Conservation (phyloP, 2,797 vertebrate species). For the Eulemur rubriventer region DNA sequence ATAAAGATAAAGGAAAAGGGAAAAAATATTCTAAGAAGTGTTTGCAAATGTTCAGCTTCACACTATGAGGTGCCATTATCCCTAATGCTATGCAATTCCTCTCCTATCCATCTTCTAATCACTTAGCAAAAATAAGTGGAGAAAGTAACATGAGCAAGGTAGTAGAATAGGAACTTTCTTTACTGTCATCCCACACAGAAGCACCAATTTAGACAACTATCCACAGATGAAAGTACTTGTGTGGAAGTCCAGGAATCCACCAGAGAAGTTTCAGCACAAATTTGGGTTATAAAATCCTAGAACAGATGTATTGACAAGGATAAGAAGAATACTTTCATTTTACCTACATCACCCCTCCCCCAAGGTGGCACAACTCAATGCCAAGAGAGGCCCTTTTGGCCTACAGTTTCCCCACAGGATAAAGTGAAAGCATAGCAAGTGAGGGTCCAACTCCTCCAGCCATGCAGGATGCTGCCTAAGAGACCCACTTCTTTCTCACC, state of each 20-base stretch:
- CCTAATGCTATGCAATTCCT: neutral
- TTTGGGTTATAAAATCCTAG: neutral
- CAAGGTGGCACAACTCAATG: neutral
- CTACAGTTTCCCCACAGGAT: too few species aligned
- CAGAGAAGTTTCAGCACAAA: neutral
- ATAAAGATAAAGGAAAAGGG: neutral
- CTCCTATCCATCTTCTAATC: neutral
- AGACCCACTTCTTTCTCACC: neutral
- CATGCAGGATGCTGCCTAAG: neutral
- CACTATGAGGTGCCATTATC: neutral
- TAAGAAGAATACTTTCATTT: neutral
- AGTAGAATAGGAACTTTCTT: neutral
- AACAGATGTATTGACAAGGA: neutral
- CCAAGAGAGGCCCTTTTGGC: neutral
- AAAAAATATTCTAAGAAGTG: neutral
- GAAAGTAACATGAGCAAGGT: neutral
- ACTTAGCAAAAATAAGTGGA: neutral
- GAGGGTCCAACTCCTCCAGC: neutral
- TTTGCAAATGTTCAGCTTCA: neutral
- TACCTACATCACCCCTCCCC: neutral
- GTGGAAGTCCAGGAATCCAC: neutral
- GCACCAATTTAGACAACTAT: neutral
- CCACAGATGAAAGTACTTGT: neutral
- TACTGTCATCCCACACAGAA: neutral
- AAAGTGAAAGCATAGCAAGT: neutral